phyloP scores from a whole-genome alignment of 1,140 invertebrate genomes.

The Papilio glaucus region DNA sequence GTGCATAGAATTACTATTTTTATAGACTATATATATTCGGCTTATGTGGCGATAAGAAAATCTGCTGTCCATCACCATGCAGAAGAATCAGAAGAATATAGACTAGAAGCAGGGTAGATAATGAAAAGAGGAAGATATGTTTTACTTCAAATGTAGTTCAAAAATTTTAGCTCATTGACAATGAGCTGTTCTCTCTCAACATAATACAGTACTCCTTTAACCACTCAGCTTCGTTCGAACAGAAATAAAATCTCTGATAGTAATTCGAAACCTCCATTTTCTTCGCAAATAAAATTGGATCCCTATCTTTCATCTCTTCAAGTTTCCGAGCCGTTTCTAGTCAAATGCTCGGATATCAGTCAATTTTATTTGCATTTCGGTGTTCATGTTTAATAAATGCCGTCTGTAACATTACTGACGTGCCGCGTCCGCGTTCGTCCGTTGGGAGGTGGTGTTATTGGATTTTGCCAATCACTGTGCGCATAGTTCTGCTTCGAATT shows the following conservation, averaged over 20 bases:
- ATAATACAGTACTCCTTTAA: not conserved
- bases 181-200: not conserved
- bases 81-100: too few relatives aligned
- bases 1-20: too few relatives aligned
- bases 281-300: conserved; percentile 18
- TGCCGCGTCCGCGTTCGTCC: not conserved
- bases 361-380: conserved; percentile 7
- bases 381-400: conserved; percentile 1
- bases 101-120: too few relatives aligned
- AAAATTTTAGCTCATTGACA: not conserved
- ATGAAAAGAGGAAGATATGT: too few relatives aligned
- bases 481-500: conserved; percentile 10
- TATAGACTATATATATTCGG: too few relatives aligned
- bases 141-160: not conserved
- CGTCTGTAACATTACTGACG: not conserved
- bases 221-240: not conserved
- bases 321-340: conserved; percentile 11
- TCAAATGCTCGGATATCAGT: conserved; percentile 2
- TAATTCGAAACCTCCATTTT: conserved; percentile 32
- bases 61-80: too few relatives aligned
- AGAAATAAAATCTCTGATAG: conserved; percentile 3
- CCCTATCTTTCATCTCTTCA: conserved; percentile 5
- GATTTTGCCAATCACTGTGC: conserved; percentile 32
- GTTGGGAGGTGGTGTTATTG: conserved; percentile 18
- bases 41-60: too few relatives aligned